These are phyloP conservation scores for Eupithecia subumbrata DNA, from an alignment of 2,888 invertebrate species.

Conservation along the genomic window DNA sequence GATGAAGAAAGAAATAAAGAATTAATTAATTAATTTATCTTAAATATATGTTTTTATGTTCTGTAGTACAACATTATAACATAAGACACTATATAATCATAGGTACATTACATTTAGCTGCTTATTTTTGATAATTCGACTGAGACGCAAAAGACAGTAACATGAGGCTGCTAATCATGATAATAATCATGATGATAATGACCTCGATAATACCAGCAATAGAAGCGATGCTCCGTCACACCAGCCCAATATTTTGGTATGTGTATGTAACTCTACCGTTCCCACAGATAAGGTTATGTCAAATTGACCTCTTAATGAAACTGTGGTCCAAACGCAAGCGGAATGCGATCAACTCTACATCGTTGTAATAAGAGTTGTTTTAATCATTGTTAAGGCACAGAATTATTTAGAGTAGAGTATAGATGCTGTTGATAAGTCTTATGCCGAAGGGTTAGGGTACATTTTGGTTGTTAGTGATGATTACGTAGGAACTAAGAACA, in stretches of 20 bases:
- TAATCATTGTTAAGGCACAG: neutral
- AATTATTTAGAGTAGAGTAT: neutral
- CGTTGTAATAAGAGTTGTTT: constrained; percentile 23
- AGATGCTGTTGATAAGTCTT: constrained; percentile 19
- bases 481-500: constrained; percentile 11
- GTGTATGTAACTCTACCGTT: constrained; percentile 42
- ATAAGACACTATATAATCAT: too few relatives aligned
- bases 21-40: too few relatives aligned
- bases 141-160: neutral
- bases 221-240: neutral
- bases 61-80: too few relatives aligned
- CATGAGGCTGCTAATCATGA: neutral
- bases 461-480: constrained; percentile 16
- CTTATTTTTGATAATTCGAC: neutral
- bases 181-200: neutral
- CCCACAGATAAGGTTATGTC: constrained; percentile 52
- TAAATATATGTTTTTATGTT: too few relatives aligned
- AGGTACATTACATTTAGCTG: too few relatives aligned
- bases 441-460: constrained; percentile 30
- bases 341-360: constrained; percentile 33
- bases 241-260: constrained; percentile 20
- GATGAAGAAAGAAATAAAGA: too few relatives aligned
- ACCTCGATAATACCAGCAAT: neutral
- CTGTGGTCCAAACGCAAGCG: constrained; percentile 46
- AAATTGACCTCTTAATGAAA: constrained; percentile 54